Conservation (phyloP, 2,113 vertebrate species). For the Phalacrocorax brasilianus region DNA sequence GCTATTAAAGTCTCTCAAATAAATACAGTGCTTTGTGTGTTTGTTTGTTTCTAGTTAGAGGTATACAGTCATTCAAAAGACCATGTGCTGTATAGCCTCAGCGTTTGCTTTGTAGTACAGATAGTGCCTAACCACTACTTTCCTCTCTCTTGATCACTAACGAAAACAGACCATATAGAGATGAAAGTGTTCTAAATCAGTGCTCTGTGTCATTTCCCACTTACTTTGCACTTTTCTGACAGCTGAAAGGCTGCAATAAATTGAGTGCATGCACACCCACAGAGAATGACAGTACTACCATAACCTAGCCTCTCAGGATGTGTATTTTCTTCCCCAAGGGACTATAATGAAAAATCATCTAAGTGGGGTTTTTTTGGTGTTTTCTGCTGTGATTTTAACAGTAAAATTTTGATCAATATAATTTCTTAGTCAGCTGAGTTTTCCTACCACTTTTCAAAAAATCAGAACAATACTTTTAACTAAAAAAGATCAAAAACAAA, state of each 20-base stretch:
- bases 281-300: conserved; percentile 5
- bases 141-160: conserved; percentile 68
- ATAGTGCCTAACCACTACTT: conserved; percentile 68
- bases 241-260: conserved; percentile 64
- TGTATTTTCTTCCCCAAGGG: neutral
- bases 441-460: neutral
- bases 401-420: neutral
- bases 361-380: neutral
- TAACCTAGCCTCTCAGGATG: conserved; percentile 15
- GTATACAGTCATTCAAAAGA: conserved; percentile 42
- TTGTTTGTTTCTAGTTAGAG: conserved; percentile 63
- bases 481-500: neutral
- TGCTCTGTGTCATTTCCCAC: conserved; percentile 70
- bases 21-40: conserved; percentile 42
- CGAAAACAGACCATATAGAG: conserved; percentile 61
- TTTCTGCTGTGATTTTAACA: neutral
- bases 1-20: conserved; percentile 31
- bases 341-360: neutral
- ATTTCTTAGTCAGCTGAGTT: neutral
- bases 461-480: neutral
- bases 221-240: conserved; percentile 70
- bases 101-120: conserved; percentile 59
- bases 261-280: conserved; percentile 62
- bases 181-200: conserved; percentile 72
- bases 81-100: conserved; percentile 55